phyloP scores from a whole-genome alignment of 2,797 vertebrate species.

The Oreonectes daqikongensis region DNA sequence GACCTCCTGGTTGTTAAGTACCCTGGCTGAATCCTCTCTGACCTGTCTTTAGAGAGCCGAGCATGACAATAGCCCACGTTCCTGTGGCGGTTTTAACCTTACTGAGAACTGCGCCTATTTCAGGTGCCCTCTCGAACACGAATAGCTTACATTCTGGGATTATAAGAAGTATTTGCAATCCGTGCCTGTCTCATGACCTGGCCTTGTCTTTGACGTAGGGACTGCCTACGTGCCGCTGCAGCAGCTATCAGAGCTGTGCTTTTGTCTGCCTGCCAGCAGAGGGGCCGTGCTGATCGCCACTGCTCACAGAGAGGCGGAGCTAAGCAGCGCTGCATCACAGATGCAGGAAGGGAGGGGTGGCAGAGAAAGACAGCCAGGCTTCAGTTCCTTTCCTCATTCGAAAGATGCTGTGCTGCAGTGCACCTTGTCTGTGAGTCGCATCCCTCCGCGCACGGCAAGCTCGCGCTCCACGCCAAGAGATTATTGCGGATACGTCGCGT shows the following conservation, averaged over 20 bases:
- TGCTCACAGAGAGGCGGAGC: conserved; percentile 70
- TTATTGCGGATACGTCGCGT: not conserved
- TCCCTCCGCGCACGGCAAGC: not conserved
- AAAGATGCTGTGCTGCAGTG: conserved; percentile 52
- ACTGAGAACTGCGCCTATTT: conserved; percentile 71
- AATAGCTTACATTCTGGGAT: conserved; percentile 71
- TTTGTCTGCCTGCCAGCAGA: conserved; percentile 86
- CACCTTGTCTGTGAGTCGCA: conserved; percentile 33
- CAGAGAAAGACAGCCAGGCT: conserved; percentile 63
- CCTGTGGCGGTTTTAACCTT: conserved; percentile 64
- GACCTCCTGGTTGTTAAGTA: conserved; percentile 9
- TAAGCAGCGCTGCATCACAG: conserved; percentile 74
- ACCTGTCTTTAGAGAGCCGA: conserved; percentile 36
- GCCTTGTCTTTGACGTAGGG: conserved; percentile 70
- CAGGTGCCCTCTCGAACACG: conserved; percentile 53
- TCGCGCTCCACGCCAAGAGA: not conserved
- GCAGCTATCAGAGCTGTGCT: conserved; percentile 78
- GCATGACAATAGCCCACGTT: conserved; percentile 49
- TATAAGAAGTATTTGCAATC: conserved; percentile 72
- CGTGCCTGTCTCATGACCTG: conserved; percentile 65
- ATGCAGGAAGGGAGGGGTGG: conserved; percentile 36
- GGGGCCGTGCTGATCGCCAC: conserved; percentile 74
- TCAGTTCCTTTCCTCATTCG: conserved; percentile 56
- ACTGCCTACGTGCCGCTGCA: conserved; percentile 77
- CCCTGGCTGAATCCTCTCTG: not conserved